Evolutionary conservation across 1,140 invertebrate genomes (phyloP).

Genomic region (Babylonia areolata): DNA sequence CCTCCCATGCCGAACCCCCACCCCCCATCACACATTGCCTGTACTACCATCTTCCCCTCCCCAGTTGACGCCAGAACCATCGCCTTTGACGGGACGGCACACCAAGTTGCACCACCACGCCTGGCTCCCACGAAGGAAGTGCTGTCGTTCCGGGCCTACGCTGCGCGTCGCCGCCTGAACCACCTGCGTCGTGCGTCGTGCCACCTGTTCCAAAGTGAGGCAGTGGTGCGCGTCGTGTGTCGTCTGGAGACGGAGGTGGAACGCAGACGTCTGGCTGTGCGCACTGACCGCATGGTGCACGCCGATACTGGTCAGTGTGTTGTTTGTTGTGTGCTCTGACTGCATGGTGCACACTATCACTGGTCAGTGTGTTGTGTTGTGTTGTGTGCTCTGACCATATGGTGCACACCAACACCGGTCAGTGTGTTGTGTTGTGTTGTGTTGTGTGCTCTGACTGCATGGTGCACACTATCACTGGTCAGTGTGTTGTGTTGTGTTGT

Average conservation of each 20-base stretch:
- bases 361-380: too few species aligned
- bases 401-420: conserved; percentile 76
- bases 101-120: conserved; percentile 19
- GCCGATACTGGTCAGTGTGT: conserved; percentile 73
- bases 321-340: neutral
- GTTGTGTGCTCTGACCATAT: conserved; percentile 75
- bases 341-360: too few species aligned
- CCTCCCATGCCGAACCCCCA: too few species aligned
- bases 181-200: conserved; percentile 74
- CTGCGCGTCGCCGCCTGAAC: conserved; percentile 74
- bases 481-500: too few species aligned
- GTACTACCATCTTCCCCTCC: too few species aligned
- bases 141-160: conserved; percentile 76
- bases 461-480: too few species aligned
- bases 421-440: conserved; percentile 17
- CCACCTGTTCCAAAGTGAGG: conserved; percentile 75
- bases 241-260: conserved; percentile 77
- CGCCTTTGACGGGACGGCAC: conserved; percentile 45
- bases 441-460: too few species aligned
- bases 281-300: conserved; percentile 76
- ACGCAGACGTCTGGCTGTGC: conserved; percentile 69
- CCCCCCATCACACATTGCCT: too few species aligned
- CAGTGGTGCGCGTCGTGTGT: conserved; percentile 70
- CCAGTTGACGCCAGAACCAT: conserved; percentile 71
- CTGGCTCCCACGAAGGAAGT: conserved; percentile 77